Conservation (phyloP, 92 coral and sea anemone species). For the Palythoa grandis region DNA sequence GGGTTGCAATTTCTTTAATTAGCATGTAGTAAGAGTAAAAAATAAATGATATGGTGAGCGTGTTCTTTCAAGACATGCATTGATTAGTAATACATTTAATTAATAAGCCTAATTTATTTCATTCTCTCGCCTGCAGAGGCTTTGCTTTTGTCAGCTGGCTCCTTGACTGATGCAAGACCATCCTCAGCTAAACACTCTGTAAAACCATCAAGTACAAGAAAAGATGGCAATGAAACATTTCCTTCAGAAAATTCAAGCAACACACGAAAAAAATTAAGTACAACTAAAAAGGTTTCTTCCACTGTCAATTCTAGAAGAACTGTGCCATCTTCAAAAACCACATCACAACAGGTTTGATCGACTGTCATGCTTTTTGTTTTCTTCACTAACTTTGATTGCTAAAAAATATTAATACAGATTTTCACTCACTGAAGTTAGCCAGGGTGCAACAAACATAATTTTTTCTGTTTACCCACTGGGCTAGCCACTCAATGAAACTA, state of each 20-base stretch:
- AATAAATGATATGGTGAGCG: too few species aligned
- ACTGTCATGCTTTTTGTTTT: background rate
- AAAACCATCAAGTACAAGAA: conserved; percentile 20
- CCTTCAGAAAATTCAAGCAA: background rate
- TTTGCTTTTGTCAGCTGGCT: conserved; percentile 58
- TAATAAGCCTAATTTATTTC: background rate
- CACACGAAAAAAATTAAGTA: conserved; percentile 2
- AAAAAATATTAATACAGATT: background rate
- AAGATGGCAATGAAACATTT: conserved; percentile 10
- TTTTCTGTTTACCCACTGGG: too few species aligned
- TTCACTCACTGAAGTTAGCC: background rate
- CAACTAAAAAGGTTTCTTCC: background rate
- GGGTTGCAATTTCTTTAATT: too few species aligned
- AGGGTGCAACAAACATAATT: too few species aligned
- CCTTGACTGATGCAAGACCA: conserved; percentile 35
- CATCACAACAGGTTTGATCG: conserved; percentile 18
- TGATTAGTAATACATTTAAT: too few species aligned
- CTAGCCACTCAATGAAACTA: too few species aligned
- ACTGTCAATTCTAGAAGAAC: background rate
- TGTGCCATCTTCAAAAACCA: conserved; percentile 20
- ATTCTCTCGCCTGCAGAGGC: conserved; percentile 58
- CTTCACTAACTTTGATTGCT: background rate
- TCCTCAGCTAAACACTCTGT: conserved; percentile 25
- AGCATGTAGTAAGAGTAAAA: too few species aligned
- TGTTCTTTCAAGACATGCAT: too few species aligned